Conservation (phyloP, 2,797 vertebrate species). For the Setipinna tenuifilis region DNA sequence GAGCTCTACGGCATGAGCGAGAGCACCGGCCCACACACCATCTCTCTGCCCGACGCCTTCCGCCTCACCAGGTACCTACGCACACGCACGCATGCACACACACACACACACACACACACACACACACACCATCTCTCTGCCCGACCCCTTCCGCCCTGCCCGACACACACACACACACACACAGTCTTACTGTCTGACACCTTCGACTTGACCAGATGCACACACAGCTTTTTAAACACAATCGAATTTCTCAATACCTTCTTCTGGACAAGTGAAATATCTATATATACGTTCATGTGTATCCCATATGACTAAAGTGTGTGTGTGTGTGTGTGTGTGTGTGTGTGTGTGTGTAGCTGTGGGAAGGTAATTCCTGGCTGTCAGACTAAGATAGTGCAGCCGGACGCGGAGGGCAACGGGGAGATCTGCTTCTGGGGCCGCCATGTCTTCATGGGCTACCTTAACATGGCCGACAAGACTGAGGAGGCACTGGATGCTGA, state of each 20-base stretch:
- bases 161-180: background rate
- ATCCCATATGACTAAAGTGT: too few species aligned
- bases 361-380: slow-evolving; percentile 83
- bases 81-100: slow-evolving; percentile 12
- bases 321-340: too few species aligned
- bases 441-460: slow-evolving; percentile 97
- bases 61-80: slow-evolving; percentile 80
- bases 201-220: slow-evolving; percentile 83
- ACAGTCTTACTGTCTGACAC: slow-evolving; percentile 61
- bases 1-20: slow-evolving; percentile 96
- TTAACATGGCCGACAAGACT: slow-evolving; percentile 85
- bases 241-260: too few species aligned
- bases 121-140: slow-evolving; percentile 1
- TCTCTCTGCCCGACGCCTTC: slow-evolving; percentile 68
- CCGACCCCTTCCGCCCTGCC: slow-evolving; percentile 12
- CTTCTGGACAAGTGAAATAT: too few species aligned
- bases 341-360: slow-evolving; percentile 72
- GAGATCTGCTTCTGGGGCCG: slow-evolving; percentile 93
- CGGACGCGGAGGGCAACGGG: slow-evolving; percentile 75
- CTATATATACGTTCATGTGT: too few species aligned
- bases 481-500: slow-evolving; percentile 81
- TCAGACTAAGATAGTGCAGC: slow-evolving; percentile 78
- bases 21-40: slow-evolving; percentile 86
- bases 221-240: background rate
- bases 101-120: slow-evolving; percentile 1